These are phyloP conservation scores for Nemotelus nigrinus DNA, from an alignment of 2,888 invertebrate species.

Conservation along the genomic window DNA sequence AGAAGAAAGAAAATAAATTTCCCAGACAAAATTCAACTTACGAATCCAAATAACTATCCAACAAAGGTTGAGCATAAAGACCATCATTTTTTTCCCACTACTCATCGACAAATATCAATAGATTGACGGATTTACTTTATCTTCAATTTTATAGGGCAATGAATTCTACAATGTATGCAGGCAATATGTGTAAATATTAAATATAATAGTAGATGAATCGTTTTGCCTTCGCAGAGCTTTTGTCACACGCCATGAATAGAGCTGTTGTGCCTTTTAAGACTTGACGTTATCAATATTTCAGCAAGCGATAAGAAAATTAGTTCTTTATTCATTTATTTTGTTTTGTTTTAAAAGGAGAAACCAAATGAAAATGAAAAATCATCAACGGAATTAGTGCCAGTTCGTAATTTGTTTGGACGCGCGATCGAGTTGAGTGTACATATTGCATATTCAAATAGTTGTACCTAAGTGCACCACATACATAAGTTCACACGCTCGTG, in stretches of 20 bases:
- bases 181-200: neutral
- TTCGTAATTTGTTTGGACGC: neutral
- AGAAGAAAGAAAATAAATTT: no score
- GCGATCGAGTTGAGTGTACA: neutral
- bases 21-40: no score
- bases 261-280: neutral
- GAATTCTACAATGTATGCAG: neutral
- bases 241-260: slow-evolving; percentile 5
- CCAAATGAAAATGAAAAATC: neutral
- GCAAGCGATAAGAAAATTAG: slow-evolving; percentile 10
- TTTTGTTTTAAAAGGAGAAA: neutral
- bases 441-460: neutral
- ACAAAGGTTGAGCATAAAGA: no score
- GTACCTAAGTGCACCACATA: neutral
- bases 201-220: neutral
- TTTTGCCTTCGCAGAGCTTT: neutral
- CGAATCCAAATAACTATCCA: no score
- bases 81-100: neutral
- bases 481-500: neutral
- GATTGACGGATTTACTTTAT: slow-evolving; percentile 12
- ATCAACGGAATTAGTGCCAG: neutral
- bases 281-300: slow-evolving; percentile 11
- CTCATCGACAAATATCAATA: slow-evolving; percentile 16
- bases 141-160: slow-evolving; percentile 33
- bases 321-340: neutral